These are phyloP conservation scores for Leptinotarsa haldemani DNA, from an alignment of 2,888 invertebrate species.

Conservation along the genomic window DNA sequence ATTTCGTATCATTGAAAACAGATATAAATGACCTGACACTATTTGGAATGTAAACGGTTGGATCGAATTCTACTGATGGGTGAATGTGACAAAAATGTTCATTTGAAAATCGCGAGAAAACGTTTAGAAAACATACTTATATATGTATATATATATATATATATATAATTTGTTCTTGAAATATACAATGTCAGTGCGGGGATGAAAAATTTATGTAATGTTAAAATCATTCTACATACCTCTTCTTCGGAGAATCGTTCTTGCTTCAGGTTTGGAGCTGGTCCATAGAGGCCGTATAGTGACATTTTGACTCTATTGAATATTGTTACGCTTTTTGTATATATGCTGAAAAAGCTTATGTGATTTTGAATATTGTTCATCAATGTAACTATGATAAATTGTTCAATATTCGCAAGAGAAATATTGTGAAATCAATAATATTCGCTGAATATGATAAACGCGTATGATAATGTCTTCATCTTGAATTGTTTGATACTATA, in stretches of 20 bases:
- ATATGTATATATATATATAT: too few relatives aligned
- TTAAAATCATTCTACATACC: too few relatives aligned
- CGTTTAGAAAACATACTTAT: too few relatives aligned
- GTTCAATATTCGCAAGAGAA: conserved; percentile 29
- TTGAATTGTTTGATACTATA: conserved; percentile 9
- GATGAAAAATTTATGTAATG: too few relatives aligned
- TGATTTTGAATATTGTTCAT: conserved; percentile 56
- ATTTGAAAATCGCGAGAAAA: too few relatives aligned
- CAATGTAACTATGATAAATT: conserved; percentile 50
- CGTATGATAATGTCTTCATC: conserved; percentile 3
- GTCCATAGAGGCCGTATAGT: background rate
- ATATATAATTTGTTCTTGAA: too few relatives aligned
- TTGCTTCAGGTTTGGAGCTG: background rate
- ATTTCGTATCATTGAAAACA: too few relatives aligned
- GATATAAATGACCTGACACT: too few relatives aligned
- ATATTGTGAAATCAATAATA: conserved; percentile 26
- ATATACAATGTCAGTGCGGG: too few relatives aligned
- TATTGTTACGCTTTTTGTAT: conserved; percentile 51
- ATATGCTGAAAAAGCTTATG: conserved; percentile 55
- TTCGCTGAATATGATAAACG: conserved; percentile 8
- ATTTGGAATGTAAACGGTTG: too few relatives aligned
- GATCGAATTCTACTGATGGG: too few relatives aligned
- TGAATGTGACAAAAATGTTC: too few relatives aligned
- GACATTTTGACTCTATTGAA: conserved; percentile 23
- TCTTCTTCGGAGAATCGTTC: background rate